phyloP scores from a whole-genome alignment of 2,888 invertebrate genomes.

The Sceliomorpha sp. region DNA sequence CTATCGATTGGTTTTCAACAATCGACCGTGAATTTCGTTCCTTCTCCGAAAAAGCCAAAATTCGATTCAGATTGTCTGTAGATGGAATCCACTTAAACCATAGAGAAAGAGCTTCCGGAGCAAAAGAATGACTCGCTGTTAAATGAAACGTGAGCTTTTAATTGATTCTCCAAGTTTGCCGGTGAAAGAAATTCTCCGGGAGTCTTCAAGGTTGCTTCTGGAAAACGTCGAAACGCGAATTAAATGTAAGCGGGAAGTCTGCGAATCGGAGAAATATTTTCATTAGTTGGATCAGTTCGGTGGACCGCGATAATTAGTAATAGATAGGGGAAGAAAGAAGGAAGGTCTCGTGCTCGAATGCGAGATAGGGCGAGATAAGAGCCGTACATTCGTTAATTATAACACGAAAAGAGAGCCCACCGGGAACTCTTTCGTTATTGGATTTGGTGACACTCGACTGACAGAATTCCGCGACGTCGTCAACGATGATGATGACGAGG shows the following conservation, averaged over 20 bases:
- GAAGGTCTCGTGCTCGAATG: slow-evolving; percentile 15
- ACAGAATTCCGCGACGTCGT: slow-evolving; percentile 15
- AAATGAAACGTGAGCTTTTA: slow-evolving; percentile 4
- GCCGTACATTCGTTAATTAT: not conserved
- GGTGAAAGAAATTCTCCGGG: not conserved
- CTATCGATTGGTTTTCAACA: no score
- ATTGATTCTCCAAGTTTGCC: not conserved
- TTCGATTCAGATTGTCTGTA: not conserved
- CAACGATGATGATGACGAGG: not conserved
- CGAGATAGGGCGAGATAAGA: slow-evolving; percentile 7
- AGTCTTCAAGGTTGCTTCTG: slow-evolving; percentile 1
- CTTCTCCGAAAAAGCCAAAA: no score
- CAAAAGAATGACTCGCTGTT: slow-evolving; percentile 2
- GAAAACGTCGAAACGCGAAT: slow-evolving; percentile 3
- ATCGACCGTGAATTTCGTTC: no score
- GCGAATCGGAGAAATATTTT: slow-evolving; percentile 42
- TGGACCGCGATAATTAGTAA: slow-evolving; percentile 52
- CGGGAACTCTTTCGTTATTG: slow-evolving; percentile 46
- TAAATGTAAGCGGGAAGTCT: slow-evolving; percentile 3
- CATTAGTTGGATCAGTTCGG: slow-evolving; percentile 46
- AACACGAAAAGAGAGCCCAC: slow-evolving; percentile 30
- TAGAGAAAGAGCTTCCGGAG: not conserved
- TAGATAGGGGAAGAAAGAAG: not conserved
- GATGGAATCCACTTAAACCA: not conserved
- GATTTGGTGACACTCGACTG: slow-evolving; percentile 28